phyloP scores from a whole-genome alignment of 2,113 vertebrate genomes.

The Rhea pennata region DNA sequence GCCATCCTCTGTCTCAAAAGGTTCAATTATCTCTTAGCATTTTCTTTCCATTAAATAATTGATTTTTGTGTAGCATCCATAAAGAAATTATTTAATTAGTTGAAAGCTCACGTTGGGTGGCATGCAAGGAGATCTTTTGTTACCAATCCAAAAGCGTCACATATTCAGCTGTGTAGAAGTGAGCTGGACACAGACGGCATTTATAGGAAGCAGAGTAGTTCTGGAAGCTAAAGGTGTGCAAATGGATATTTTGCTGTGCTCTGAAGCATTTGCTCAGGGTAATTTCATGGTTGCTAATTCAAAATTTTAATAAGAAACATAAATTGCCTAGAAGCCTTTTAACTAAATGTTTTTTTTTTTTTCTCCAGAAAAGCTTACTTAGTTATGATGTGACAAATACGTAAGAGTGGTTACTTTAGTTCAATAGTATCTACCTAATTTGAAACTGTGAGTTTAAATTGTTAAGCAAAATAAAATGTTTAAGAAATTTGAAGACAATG shows the following conservation, averaged over 20 bases:
- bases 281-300: not conserved
- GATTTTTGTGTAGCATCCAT: slow-evolving; percentile 1
- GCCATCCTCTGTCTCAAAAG: not conserved
- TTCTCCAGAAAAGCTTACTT: not conserved
- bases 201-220: not conserved
- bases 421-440: not conserved
- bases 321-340: not conserved
- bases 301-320: not conserved
- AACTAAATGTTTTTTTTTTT: not conserved
- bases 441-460: not conserved
- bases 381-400: not conserved
- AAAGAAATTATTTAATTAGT: slow-evolving; percentile 25
- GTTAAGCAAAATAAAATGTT: not conserved
- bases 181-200: not conserved
- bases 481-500: not conserved
- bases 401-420: not conserved
- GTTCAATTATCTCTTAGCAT: not conserved
- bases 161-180: not conserved
- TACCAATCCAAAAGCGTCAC: not conserved
- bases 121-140: not conserved
- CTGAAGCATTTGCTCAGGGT: not conserved
- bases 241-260: not conserved
- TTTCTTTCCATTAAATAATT: not conserved
- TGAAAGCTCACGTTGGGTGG: slow-evolving; percentile 14
- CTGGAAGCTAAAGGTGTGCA: not conserved